Conservation (phyloP, 1,140 invertebrate genomes). For the Cepaea nemoralis region DNA sequence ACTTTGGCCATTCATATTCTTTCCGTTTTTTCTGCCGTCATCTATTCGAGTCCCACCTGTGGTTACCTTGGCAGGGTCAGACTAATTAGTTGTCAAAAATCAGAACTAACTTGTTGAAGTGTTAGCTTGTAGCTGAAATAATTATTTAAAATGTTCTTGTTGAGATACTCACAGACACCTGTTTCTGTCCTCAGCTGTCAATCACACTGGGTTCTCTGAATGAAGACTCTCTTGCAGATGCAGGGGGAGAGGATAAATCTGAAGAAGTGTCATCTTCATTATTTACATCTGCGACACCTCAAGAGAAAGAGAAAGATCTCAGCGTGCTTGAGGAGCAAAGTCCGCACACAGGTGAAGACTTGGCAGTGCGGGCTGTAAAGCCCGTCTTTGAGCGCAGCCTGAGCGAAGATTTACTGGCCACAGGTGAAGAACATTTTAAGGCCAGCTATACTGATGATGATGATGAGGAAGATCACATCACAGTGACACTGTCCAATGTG, state of each 20-base stretch:
- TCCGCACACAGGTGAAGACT: background rate
- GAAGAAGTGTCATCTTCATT: background rate
- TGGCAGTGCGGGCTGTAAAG: background rate
- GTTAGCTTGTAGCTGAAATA: no score
- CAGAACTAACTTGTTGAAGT: no score
- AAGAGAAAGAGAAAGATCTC: slow-evolving; percentile 9
- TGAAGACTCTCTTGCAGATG: background rate
- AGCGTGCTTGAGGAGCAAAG: background rate
- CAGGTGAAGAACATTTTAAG: slow-evolving; percentile 35
- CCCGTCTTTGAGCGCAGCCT: slow-evolving; percentile 12
- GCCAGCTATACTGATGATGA: slow-evolving; percentile 39
- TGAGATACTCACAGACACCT: background rate
- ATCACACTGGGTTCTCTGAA: slow-evolving; percentile 29
- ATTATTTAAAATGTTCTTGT: no score
- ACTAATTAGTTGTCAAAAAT: no score
- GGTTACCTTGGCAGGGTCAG: no score
- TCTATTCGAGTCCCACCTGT: no score
- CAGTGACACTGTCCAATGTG: slow-evolving; percentile 29
- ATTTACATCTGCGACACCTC: background rate
- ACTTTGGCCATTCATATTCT: no score
- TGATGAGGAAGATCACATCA: slow-evolving; percentile 42
- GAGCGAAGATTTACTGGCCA: slow-evolving; percentile 32
- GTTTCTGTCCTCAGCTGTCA: slow-evolving; percentile 30
- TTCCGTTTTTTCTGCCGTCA: no score
- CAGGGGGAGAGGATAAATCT: background rate